A percentile compares a stretch with the other conserved stretches of the same genome.
These are phyloP conservation scores for Scaptomyza pallida DNA, from an alignment of 1,140 invertebrate species.

Conservation along the genomic window DNA sequence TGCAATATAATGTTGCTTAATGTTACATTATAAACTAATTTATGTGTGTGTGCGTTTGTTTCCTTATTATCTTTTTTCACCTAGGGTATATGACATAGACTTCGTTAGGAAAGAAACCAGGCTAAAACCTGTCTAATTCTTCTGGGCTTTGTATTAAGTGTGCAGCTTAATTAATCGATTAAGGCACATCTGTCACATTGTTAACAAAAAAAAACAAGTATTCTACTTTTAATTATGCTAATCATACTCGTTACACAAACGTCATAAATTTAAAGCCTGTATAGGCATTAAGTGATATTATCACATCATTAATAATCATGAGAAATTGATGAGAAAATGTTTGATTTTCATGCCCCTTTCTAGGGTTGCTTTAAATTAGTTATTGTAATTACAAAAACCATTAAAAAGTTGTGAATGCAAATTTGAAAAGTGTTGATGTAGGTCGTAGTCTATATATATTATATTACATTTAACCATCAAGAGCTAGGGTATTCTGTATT, in stretches of 20 bases:
- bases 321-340: conserved; percentile 27
- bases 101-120: background rate
- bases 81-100: background rate
- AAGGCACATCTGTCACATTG: background rate
- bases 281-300: background rate
- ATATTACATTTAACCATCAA: too few relatives aligned
- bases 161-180: background rate
- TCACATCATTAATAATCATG: background rate
- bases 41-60: conserved; percentile 4
- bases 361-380: too few relatives aligned
- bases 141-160: conserved; percentile 4
- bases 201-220: background rate
- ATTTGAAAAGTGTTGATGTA: too few relatives aligned
- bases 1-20: conserved; percentile 18
- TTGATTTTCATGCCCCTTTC: background rate
- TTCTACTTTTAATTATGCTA: conserved; percentile 4
- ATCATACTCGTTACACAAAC: conserved; percentile 16
- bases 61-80: conserved; percentile 24
- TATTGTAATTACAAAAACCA: too few relatives aligned
- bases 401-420: too few relatives aligned
- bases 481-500: conserved; percentile 10
- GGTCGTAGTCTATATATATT: too few relatives aligned
- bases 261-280: background rate
- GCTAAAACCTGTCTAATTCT: background rate
- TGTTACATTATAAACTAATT: conserved; percentile 7